Percentiles rank a stretch among this genome's conserved stretches.
Evolutionary conservation across 1,140 invertebrate genomes (phyloP).

Genomic region (Drosophila lini): DNA sequence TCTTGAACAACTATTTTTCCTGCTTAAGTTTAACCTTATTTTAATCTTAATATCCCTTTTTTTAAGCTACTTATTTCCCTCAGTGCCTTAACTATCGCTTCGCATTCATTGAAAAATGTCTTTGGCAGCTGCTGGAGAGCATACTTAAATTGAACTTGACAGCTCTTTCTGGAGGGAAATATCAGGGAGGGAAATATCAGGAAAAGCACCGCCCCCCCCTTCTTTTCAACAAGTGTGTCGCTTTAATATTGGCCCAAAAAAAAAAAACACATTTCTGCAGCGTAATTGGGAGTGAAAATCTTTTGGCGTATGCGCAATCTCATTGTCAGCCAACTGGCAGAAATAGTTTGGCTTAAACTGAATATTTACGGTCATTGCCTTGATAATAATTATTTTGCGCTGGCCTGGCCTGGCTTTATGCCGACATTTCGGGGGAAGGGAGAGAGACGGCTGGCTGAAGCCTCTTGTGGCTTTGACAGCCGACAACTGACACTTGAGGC

Average conservation of each 20-base stretch:
- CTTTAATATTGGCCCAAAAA: constrained; percentile 7
- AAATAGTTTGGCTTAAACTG: constrained; percentile 11
- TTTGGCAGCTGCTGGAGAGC: constrained; percentile 26
- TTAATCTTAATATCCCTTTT: too few relatives aligned
- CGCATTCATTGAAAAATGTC: constrained; percentile 66
- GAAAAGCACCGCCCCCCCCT: too few relatives aligned
- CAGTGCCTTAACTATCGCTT: constrained; percentile 16
- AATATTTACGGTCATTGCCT: constrained; percentile 16
- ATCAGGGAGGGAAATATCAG: constrained; percentile 2
- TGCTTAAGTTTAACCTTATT: background rate
- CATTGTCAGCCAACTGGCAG: constrained; percentile 27
- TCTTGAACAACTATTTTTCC: background rate
- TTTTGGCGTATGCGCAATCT: constrained; percentile 61
- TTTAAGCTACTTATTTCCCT: background rate
- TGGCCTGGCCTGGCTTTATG: constrained; percentile 11
- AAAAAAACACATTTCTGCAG: constrained; percentile 34
- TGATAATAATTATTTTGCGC: constrained; percentile 35
- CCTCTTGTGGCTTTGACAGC: constrained; percentile 63
- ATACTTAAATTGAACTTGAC: constrained; percentile 56
- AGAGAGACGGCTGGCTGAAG: constrained; percentile 7
- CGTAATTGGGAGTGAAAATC: constrained; percentile 59
- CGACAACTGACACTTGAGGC: constrained; percentile 77
- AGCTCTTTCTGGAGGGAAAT: constrained; percentile 6
- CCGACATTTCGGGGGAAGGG: background rate
- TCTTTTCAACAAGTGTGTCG: constrained; percentile 47